phyloP scores from a whole-genome alignment of 2,113 vertebrate species.

The Saguinus imperator region DNA sequence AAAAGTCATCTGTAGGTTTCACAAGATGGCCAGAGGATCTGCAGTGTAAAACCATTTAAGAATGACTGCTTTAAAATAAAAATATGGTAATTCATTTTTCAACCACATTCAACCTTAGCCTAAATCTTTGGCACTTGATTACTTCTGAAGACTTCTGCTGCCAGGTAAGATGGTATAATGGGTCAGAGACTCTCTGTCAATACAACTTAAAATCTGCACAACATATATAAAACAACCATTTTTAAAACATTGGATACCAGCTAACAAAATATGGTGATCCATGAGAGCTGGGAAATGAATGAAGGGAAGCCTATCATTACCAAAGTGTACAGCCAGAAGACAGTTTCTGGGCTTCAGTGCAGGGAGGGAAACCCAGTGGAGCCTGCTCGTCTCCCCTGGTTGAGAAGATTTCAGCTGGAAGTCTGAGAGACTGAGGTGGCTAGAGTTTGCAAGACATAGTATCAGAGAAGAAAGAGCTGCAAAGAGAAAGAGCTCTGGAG shows the following conservation, averaged over 20 bases:
- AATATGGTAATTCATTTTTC: not conserved
- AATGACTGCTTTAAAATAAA: not conserved
- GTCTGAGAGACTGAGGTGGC: not conserved
- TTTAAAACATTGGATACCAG: not conserved
- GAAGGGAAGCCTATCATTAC: not conserved
- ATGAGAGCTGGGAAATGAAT: not conserved
- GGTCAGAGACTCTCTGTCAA: not conserved
- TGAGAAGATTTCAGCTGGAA: not conserved
- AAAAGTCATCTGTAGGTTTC: not conserved
- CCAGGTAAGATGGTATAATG: not conserved
- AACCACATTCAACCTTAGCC: not conserved
- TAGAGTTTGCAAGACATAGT: not conserved
- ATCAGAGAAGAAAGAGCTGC: not conserved
- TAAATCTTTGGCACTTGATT: not conserved
- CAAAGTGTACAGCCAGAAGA: not conserved
- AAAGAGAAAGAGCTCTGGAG: not conserved
- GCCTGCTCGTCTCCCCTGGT: not conserved
- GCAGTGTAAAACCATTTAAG: not conserved
- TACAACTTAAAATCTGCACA: not conserved
- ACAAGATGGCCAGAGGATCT: not conserved
- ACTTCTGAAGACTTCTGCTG: not conserved
- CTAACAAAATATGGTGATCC: not conserved
- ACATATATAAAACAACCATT: not conserved
- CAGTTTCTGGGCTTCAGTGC: not conserved
- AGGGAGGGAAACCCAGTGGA: not conserved